Evolutionary conservation across 2,797 vertebrate species (phyloP).

Genomic region (Hephaestus fuliginosus): DNA sequence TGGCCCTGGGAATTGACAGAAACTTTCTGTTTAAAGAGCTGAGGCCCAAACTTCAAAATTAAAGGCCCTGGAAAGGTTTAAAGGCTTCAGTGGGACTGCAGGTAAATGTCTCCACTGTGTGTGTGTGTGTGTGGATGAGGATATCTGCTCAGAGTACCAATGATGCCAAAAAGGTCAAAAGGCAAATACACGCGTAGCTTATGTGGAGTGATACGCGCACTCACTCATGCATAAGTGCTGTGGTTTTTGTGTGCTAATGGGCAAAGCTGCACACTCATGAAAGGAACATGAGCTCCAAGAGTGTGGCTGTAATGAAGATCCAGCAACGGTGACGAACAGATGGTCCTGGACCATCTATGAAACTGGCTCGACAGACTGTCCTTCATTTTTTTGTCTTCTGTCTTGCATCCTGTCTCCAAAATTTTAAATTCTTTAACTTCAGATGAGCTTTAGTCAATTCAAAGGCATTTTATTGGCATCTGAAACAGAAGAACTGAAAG

Average conservation of each 20-base stretch:
- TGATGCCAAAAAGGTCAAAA: constrained; percentile 26
- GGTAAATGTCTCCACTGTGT: constrained; percentile 34
- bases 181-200: background rate
- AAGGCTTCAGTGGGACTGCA: constrained; percentile 28
- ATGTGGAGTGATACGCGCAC: background rate
- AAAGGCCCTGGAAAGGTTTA: constrained; percentile 45
- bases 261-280: constrained; percentile 50
- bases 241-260: constrained; percentile 50
- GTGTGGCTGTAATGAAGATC: constrained; percentile 59
- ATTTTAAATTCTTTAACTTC: constrained; percentile 34
- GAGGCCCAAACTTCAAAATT: constrained; percentile 33
- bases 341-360: constrained; percentile 48
- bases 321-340: constrained; percentile 56
- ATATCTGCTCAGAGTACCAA: background rate
- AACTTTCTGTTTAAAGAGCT: constrained; percentile 58
- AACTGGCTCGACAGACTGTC: constrained; percentile 43
- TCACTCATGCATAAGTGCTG: constrained; percentile 42
- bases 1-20: constrained; percentile 48
- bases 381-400: constrained; percentile 15
- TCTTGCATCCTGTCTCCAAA: constrained; percentile 16
- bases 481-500: background rate
- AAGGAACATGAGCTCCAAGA: constrained; percentile 48
- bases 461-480: constrained; percentile 38
- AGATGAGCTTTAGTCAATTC: constrained; percentile 14
- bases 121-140: constrained; percentile 21